phyloP scores from a whole-genome alignment of 2,888 invertebrate species.

The Hypena proboscidalis region DNA sequence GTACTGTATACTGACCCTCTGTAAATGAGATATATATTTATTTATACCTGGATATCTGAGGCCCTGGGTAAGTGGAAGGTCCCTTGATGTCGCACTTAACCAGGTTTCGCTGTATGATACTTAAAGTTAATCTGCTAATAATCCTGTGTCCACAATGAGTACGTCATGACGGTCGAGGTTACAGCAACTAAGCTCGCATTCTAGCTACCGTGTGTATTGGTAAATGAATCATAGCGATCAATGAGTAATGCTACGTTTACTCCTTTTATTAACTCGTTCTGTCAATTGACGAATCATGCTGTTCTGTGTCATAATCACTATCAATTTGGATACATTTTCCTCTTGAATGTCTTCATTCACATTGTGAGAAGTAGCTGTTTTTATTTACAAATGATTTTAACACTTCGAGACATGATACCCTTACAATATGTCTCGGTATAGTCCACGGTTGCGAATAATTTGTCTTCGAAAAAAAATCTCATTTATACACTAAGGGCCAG shows the following conservation, averaged over 20 bases:
- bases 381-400: not conserved
- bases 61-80: too few relatives aligned
- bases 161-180: constrained; percentile 16
- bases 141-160: not conserved
- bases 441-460: too few relatives aligned
- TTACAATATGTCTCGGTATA: too few relatives aligned
- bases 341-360: not conserved
- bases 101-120: too few relatives aligned
- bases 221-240: constrained; percentile 44
- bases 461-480: too few relatives aligned
- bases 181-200: constrained; percentile 17
- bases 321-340: not conserved
- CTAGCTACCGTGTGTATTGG: constrained; percentile 29
- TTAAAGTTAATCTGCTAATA: too few relatives aligned
- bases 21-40: too few relatives aligned
- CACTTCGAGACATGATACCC: too few relatives aligned
- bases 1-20: too few relatives aligned
- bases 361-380: not conserved
- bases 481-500: too few relatives aligned
- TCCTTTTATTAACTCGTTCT: constrained; percentile 34
- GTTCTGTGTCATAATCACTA: constrained; percentile 16
- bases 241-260: constrained; percentile 42
- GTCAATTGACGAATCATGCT: constrained; percentile 28
- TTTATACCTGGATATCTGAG: too few relatives aligned
- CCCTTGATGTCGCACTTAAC: too few relatives aligned